A percentile compares a stretch with the other conserved stretches of the same genome.
Evolutionary conservation across 2,888 invertebrate genomes (phyloP).

Genomic region (Hyppa rectilinea): DNA sequence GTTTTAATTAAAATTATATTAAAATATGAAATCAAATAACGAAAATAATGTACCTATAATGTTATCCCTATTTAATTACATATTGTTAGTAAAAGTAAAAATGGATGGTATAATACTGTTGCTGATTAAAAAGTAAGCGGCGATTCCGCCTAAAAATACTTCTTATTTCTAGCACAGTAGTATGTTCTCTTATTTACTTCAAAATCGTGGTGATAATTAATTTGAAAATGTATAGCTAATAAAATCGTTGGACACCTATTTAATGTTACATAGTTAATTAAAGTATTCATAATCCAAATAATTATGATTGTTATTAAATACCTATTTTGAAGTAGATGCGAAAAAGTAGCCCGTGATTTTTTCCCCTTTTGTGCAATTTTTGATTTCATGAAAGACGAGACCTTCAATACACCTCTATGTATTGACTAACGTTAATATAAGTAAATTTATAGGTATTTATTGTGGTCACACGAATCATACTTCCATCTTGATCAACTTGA

Average conservation of each 20-base stretch:
- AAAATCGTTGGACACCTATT: constrained; percentile 58
- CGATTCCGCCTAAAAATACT: constrained; percentile 21
- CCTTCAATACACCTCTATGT: too few species aligned
- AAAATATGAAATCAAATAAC: not conserved
- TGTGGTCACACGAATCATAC: too few species aligned
- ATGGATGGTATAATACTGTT: constrained; percentile 12
- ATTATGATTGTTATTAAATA: too few species aligned
- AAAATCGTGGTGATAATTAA: constrained; percentile 34
- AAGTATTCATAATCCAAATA: constrained; percentile 56
- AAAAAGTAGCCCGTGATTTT: too few species aligned
- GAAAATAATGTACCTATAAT: constrained; percentile 4
- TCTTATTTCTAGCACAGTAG: constrained; percentile 33
- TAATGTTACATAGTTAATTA: constrained; percentile 67
- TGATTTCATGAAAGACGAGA: too few species aligned
- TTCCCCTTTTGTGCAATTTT: too few species aligned
- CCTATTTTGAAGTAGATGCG: too few species aligned
- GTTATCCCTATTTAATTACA: constrained; percentile 22
- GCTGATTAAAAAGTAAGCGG: not conserved
- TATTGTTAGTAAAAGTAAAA: constrained; percentile 20
- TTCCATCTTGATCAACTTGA: too few species aligned
- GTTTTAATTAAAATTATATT: constrained; percentile 9
- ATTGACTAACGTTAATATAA: too few species aligned
- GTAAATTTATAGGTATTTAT: too few species aligned
- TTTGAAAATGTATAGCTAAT: constrained; percentile 55
- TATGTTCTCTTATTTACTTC: constrained; percentile 42